phyloP scores from a whole-genome alignment of 2,113 vertebrate species.

The Phocoena sinus region DNA sequence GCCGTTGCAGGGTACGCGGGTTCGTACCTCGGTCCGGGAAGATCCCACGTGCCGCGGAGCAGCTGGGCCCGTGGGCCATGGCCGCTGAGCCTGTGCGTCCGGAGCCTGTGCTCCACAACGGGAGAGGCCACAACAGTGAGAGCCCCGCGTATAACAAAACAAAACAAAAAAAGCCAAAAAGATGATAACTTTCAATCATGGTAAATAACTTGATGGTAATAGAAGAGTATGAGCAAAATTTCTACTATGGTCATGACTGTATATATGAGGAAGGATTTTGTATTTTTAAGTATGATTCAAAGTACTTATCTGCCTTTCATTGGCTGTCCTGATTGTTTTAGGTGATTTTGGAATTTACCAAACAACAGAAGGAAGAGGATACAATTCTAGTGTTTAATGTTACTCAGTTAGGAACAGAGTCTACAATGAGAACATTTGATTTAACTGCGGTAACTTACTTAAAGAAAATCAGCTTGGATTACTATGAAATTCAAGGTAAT shows the following conservation, averaged over 20 bases:
- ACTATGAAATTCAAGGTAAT: constrained; percentile 87
- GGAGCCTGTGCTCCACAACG: no score
- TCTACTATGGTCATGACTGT: neutral
- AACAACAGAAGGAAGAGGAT: constrained; percentile 86
- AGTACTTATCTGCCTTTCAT: neutral
- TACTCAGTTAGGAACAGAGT: constrained; percentile 90
- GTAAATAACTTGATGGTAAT: neutral
- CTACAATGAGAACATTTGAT: constrained; percentile 87
- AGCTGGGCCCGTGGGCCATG: no score
- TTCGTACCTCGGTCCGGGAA: no score
- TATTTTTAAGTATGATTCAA: neutral
- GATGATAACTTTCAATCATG: neutral
- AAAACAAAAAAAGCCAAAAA: neutral
- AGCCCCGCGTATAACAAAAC: no score
- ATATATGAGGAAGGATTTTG: neutral
- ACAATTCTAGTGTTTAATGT: constrained; percentile 86
- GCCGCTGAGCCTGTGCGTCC: no score
- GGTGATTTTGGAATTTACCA: constrained; percentile 92
- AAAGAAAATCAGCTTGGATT: constrained; percentile 89
- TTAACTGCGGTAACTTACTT: constrained; percentile 87
- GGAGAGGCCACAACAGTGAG: no score
- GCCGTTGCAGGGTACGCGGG: no score
- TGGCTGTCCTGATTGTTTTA: constrained; percentile 67
- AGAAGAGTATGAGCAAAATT: neutral
- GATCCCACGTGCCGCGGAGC: no score